Percentiles rank a stretch among this genome's conserved stretches.
These are phyloP conservation scores for Bugulina stolonifera DNA, from an alignment of 2,888 invertebrate species.

Conservation along the genomic window DNA sequence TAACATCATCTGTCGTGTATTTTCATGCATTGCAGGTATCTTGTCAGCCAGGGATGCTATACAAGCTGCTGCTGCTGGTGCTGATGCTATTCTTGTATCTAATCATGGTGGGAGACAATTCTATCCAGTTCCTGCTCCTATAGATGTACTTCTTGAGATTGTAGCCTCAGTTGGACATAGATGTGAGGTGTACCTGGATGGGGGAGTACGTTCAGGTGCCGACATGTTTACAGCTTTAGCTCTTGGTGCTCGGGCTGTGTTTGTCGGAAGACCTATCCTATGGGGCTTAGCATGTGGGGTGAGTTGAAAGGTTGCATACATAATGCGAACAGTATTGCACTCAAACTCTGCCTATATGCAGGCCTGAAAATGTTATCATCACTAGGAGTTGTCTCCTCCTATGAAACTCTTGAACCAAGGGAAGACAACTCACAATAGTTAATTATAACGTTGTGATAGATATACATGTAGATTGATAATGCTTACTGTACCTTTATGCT, in stretches of 20 bases:
- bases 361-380: too few species aligned
- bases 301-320: not conserved
- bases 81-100: constrained; percentile 76
- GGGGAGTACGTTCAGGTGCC: constrained; percentile 27
- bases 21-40: constrained; percentile 67
- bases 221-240: constrained; percentile 53
- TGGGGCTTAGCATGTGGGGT: constrained; percentile 29
- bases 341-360: too few species aligned
- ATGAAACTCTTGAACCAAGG: too few species aligned
- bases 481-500: too few species aligned
- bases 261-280: constrained; percentile 28
- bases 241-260: constrained; percentile 28
- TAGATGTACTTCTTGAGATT: constrained; percentile 29
- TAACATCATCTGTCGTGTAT: constrained; percentile 54
- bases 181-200: constrained; percentile 29
- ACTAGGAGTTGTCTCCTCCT: too few species aligned
- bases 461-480: too few species aligned
- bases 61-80: constrained; percentile 68
- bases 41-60: constrained; percentile 70
- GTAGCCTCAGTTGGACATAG: constrained; percentile 26
- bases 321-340: too few species aligned
- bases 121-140: constrained; percentile 66
- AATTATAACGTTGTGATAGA: too few species aligned
- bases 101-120: constrained; percentile 90
- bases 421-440: too few species aligned